Evolutionary conservation across 2,888 invertebrate genomes (phyloP), one percentile per base, ranked within the genome.

Genomic region (Tetragonula carbonaria): DNA sequence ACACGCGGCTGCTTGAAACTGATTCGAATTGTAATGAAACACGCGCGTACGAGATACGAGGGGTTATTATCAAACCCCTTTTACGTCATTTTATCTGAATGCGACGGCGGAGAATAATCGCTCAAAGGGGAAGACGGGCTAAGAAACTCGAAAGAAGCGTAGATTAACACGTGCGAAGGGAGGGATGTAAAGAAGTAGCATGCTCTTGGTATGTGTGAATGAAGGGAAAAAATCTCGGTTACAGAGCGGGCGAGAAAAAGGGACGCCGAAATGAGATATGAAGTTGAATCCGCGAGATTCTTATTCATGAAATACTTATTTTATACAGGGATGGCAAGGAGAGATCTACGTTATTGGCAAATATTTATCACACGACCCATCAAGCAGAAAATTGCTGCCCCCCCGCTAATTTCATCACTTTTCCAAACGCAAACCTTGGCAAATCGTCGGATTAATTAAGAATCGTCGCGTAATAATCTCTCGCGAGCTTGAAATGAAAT

Each of bases 241-340:
- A 55, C 67, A 74, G 45, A 45, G 65, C 62, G 51, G 57, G 50
- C 38, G 71, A 63, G 74, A 73, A 71, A 74, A 72, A 76, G 74
- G 45, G 70, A 77, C 76, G 59, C 28, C 45, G 71, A 51, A 53
- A 71, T 62, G 59, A 70, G 28, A 18, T n/a, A 57, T 11, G 63
- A 67, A 70, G 73, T 51, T 84, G 72, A 68, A 84, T 63, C 59
- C 73, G 57, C 65, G 57, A n/a, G 76, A 80, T 77, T 80, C 62
- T 80, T 80, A 80, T 72, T 75, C 79, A 28, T 76, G 55, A 51
- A 62, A 62, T 18, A 62, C 62, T 62, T 62, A 62, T 62, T 62
- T 62, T 21, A 33, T 33, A 21, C 63, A 18, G 13, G 4, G 18
- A 28, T 45, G 45, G 21, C n/a, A 51, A 73, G 45, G 63, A 45